Evolutionary conservation across 2,888 invertebrate species (phyloP).

Genomic region (Dynastes maya): DNA sequence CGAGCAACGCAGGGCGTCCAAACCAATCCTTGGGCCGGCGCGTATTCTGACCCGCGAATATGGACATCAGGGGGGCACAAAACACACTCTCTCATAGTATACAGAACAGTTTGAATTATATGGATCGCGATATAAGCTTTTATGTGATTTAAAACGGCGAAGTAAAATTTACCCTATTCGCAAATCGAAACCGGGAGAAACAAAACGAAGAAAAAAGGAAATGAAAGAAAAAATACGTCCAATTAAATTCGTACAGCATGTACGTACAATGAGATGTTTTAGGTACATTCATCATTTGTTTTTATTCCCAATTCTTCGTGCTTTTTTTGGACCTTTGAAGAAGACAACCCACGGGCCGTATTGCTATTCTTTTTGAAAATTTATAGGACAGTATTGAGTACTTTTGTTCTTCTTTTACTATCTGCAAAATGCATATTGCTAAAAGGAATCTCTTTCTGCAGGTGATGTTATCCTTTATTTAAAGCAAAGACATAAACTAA

Average conservation of each 20-base stretch:
- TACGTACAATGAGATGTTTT: slow-evolving; percentile 11
- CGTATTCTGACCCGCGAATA: slow-evolving; percentile 1
- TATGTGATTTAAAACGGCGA: slow-evolving; percentile 21
- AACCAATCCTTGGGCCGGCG: background rate
- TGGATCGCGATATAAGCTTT: slow-evolving; percentile 21
- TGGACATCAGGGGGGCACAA: slow-evolving; percentile 13
- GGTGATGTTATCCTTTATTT: too few relatives aligned
- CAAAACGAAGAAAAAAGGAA: background rate
- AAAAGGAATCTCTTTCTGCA: too few relatives aligned
- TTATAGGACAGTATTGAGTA: background rate
- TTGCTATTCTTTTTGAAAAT: slow-evolving; percentile 1
- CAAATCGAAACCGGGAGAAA: background rate
- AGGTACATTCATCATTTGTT: background rate
- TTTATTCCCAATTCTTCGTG: too few relatives aligned
- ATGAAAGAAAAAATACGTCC: background rate
- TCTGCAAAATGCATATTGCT: too few relatives aligned
- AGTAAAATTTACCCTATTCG: slow-evolving; percentile 16
- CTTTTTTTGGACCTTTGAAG: background rate
- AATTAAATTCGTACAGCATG: slow-evolving; percentile 9
- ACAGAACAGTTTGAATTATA: slow-evolving; percentile 29
- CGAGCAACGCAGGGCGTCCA: slow-evolving; percentile 54
- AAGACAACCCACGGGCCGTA: background rate
- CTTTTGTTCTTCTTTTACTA: background rate
- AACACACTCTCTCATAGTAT: background rate
- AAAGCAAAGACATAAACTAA: too few relatives aligned